phyloP scores from a whole-genome alignment of 2,113 vertebrate genomes.

The Pseudorasbora parva region DNA sequence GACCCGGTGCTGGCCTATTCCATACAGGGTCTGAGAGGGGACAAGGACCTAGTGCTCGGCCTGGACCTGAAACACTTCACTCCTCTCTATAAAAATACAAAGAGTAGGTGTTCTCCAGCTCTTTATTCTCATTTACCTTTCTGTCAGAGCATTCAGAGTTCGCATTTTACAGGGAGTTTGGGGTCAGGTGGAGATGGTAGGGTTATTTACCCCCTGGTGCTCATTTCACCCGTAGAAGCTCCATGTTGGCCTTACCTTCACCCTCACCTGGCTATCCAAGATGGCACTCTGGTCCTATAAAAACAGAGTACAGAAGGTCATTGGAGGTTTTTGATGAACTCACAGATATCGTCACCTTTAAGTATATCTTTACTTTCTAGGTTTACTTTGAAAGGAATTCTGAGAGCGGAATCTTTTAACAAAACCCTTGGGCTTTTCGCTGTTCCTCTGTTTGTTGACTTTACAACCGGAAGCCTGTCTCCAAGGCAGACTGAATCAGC shows the following conservation, averaged over 20 bases:
- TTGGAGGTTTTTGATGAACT: constrained; percentile 66
- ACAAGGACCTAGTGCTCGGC: constrained; percentile 55
- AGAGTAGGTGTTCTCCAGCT: constrained; percentile 53
- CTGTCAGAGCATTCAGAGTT: constrained; percentile 60
- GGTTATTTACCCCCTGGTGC: constrained; percentile 69
- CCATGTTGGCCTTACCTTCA: constrained; percentile 68
- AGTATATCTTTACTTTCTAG: constrained; percentile 59
- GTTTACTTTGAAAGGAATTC: constrained; percentile 47
- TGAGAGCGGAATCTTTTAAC: constrained; percentile 54
- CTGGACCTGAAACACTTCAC: constrained; percentile 60
- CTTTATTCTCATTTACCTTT: constrained; percentile 65
- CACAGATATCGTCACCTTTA: constrained; percentile 66
- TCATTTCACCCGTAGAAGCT: constrained; percentile 64
- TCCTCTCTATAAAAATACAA: constrained; percentile 70
- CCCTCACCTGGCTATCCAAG: constrained; percentile 66
- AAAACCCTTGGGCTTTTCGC: constrained; percentile 58
- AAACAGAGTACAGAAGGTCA: constrained; percentile 59
- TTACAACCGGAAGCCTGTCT: constrained; percentile 61
- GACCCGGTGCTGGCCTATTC: constrained; percentile 64
- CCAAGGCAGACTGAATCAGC: constrained; percentile 60
- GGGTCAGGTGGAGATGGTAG: constrained; percentile 67
- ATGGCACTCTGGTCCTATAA: constrained; percentile 62
- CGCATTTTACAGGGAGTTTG: constrained; percentile 68
- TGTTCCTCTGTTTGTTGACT: constrained; percentile 62
- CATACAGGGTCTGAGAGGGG: constrained; percentile 63